Base-by-base conservation (phyloP, 2,113 vertebrate genomes). In the Pipa parva region DNA sequence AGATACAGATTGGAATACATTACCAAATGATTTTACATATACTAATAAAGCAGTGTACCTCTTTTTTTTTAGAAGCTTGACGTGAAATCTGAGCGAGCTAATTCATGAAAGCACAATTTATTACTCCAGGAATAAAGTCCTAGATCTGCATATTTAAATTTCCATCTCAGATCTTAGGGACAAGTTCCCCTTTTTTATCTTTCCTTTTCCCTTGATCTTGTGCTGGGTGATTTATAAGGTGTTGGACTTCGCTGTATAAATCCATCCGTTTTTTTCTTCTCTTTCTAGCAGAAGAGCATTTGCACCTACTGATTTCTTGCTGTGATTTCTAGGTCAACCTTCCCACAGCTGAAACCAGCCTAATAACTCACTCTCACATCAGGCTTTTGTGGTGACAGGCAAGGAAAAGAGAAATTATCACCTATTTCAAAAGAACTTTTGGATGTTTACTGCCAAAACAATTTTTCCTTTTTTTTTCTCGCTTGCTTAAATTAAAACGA, bases 351-450 rank as follows among this genome's bases (percentile, higher is more conserved):
- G 66, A 42, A 69, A 46, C 66, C 57, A 54, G 58, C 58, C 36
- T 70, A 70, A 70, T 70, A 70, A 61, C 66, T 70, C 66, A 70
- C 58, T 70, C 52, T 70, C 66, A 54, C 66, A 60, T 70, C 66
- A 70, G 66, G 48, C 66, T 61, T n/a, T 52, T 70, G 66, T 54
- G 57, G 66, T 61, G 66, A 70, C 66, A 69, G 66, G 57, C 33
- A 69, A 69, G 66, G 66, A 60, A 69, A 69, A 52, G 66, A 69
- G 57, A 69, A 69, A 69, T 61, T 61, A 70, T 70, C 66, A 60
- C 66, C 66, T 48, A 70, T 70, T 70, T 70, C 58, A 48, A 18
- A 61, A 15, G 48, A 70, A 56, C 66, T 70, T 69, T 70, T 54
- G 57, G 36, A 70, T 70, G 58, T 70, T 70, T 70, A 70, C 36